phyloP scores from a whole-genome alignment of 1,140 invertebrate genomes.

The Eupristina koningsbergeri region DNA sequence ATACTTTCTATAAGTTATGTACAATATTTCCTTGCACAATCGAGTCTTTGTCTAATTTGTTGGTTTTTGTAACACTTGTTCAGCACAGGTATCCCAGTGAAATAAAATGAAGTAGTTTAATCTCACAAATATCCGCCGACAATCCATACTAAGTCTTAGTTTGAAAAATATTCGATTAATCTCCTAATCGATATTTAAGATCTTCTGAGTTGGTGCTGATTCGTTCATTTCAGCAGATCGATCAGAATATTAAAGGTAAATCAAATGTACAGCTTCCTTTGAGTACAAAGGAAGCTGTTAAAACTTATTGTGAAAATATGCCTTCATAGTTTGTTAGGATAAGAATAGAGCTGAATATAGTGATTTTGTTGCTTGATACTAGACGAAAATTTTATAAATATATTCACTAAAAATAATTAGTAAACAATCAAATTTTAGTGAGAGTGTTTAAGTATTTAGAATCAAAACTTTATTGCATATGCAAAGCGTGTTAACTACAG shows the following conservation, averaged over 20 bases:
- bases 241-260: background rate
- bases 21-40: background rate
- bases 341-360: too few species aligned
- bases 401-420: too few species aligned
- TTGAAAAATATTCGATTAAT: background rate
- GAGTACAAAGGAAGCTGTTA: background rate
- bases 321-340: too few species aligned
- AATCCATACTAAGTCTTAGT: background rate
- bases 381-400: too few species aligned
- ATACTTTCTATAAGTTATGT: background rate
- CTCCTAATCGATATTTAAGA: background rate
- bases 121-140: background rate
- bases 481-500: too few species aligned
- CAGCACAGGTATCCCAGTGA: background rate
- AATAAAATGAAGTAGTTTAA: background rate
- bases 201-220: background rate
- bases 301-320: background rate
- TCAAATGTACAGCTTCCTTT: conserved; percentile 4
- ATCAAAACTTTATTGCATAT: too few species aligned
- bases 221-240: background rate
- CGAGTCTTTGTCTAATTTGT: background rate
- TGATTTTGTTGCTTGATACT: too few species aligned
- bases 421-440: too few species aligned
- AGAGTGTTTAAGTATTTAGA: too few species aligned
- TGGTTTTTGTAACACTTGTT: background rate